Conservation (phyloP, 2,113 vertebrate genomes). For the Elaphurus davidianus region DNA sequence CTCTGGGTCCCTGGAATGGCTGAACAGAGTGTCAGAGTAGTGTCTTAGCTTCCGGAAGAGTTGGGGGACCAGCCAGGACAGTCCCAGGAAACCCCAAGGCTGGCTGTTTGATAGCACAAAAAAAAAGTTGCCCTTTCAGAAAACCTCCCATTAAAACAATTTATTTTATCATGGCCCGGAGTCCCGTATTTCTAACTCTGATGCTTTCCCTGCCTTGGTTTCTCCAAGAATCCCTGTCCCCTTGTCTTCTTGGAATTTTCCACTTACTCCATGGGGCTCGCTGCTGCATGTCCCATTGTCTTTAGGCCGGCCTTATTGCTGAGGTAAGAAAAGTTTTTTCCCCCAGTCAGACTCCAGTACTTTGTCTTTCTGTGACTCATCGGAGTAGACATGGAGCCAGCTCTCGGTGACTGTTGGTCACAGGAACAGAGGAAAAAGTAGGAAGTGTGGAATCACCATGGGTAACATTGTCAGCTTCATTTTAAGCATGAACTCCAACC, state of each 20-base stretch:
- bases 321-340: background rate
- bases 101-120: slow-evolving; percentile 39
- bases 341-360: background rate
- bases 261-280: background rate
- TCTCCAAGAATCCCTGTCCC: background rate
- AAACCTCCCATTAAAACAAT: slow-evolving; percentile 69
- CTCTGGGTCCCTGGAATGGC: background rate
- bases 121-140: slow-evolving; percentile 37
- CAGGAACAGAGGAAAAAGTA: background rate
- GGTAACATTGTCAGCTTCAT: background rate
- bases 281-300: background rate
- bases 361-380: background rate
- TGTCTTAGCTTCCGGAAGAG: background rate
- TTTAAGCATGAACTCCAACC: background rate
- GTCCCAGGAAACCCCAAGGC: background rate
- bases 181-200: slow-evolving; percentile 30
- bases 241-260: background rate
- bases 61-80: background rate
- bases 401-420: background rate
- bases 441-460: background rate
- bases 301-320: background rate
- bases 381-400: background rate
- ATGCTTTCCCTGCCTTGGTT: background rate
- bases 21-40: background rate
- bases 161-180: slow-evolving; percentile 64